Evolutionary conservation across 2,113 vertebrate genomes (phyloP).

Genomic region (Osmerus mordax): DNA sequence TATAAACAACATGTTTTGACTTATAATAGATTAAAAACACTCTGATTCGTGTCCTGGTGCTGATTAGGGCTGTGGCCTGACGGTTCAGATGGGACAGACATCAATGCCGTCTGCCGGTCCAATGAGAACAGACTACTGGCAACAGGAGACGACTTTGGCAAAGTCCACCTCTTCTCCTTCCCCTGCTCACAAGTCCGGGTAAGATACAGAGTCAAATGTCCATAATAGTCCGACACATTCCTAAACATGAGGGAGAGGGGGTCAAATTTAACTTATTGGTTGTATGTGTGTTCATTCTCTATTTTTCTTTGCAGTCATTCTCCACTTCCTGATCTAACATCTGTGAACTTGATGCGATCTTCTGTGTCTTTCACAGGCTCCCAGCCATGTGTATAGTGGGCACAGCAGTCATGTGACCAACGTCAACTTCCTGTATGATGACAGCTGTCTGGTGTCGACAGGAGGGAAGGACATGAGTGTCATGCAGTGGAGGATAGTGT

Average conservation of each 20-base stretch:
- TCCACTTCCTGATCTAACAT: too few species aligned
- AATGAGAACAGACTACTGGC: slow-evolving; percentile 82
- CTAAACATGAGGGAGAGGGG: background rate
- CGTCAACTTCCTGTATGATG: slow-evolving; percentile 88
- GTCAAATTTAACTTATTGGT: background rate
- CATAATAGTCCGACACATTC: background rate
- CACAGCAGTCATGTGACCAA: slow-evolving; percentile 99
- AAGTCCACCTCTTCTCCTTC: slow-evolving; percentile 94
- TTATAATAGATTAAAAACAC: too few species aligned
- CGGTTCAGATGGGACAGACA: slow-evolving; percentile 94
- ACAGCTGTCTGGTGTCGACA: slow-evolving; percentile 93
- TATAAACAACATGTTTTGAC: too few species aligned
- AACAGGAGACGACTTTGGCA: slow-evolving; percentile 96
- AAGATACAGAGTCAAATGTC: slow-evolving; percentile 42
- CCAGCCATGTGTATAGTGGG: slow-evolving; percentile 87
- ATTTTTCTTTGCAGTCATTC: background rate
- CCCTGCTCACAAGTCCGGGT: slow-evolving; percentile 95
- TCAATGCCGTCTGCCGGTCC: slow-evolving; percentile 88
- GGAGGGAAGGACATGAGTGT: slow-evolving; percentile 97
- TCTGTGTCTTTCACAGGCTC: slow-evolving; percentile 74
- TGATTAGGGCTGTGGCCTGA: slow-evolving; percentile 92
- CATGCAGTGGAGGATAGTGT: slow-evolving; percentile 97
- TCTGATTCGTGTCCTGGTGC: background rate
- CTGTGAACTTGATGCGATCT: background rate
- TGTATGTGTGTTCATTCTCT: background rate